Evolutionary conservation across 2,888 invertebrate species (phyloP), one percentile per base, ranked within the genome.

Genomic region (Sabellastarte sp.): DNA sequence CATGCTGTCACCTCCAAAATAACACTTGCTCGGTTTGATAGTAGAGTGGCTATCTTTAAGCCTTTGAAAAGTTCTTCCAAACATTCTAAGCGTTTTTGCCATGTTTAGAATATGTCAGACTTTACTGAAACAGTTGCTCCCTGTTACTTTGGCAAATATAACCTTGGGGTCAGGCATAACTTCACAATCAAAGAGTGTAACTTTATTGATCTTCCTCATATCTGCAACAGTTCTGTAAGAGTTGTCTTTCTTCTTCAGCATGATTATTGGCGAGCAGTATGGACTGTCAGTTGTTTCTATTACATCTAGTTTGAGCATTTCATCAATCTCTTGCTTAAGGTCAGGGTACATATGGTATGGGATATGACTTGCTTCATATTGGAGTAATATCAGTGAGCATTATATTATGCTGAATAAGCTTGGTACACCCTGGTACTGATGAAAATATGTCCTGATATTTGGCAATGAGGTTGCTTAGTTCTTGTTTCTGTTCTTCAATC

Each of bases 111-210:
- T n/a, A n/a, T n/a, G n/a, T n/a, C n/a, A n/a, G 28, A 57, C 26
- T 30, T 57, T 57, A 4, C 28, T 5, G 31, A 29, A 57, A 31
- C 29, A 57, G 10, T 29, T 29, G 29, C 24, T 24, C 5, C 10
- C 10, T 26, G 30, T 30, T 10, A 26, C 15, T 10, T 26, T 29
- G 4, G 57, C 57, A 26, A 29, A 26, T 29, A 57, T 29, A n/a
- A n/a, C n/a, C n/a, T n/a, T n/a, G n/a, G n/a, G n/a, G 29, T 57
- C 57, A 4, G 28, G 28, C 28, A 57, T 57, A 28, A 30, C 28
- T 30, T 57, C 57, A 10, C 15, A 26, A 30, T 57, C 57, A 57
- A 57, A 57, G 5, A 29, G 4, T 4, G 57, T 57, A 10, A 57
- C 31, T 10, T 57, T 57, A 31, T 57, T 57, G 15, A 57, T 4